Evolutionary conservation across 2,797 vertebrate genomes (phyloP).

Genomic region (Pangasius sanitwongsei): DNA sequence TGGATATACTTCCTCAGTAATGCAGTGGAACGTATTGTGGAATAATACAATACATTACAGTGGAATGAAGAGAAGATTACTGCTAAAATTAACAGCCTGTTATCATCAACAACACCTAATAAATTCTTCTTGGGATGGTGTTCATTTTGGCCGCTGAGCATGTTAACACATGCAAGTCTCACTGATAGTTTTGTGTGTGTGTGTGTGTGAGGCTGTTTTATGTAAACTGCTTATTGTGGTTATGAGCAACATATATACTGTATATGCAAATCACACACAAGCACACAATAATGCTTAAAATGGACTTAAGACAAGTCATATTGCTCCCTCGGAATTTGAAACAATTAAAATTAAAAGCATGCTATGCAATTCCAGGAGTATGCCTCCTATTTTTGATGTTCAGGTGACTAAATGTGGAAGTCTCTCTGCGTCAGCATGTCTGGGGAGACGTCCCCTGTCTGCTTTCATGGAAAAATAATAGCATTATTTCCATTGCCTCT

Average conservation of each 20-base stretch:
- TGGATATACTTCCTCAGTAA: background rate
- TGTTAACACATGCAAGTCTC: background rate
- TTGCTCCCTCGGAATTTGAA: background rate
- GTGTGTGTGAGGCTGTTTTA: background rate
- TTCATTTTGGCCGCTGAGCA: background rate
- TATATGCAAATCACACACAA: background rate
- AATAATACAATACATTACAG: background rate
- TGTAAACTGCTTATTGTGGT: background rate
- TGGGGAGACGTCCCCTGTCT: background rate
- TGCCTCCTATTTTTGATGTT: background rate
- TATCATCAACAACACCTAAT: background rate
- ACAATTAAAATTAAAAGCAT: background rate
- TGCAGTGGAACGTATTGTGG: background rate
- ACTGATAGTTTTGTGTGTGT: background rate
- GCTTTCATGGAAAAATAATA: background rate
- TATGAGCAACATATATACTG: background rate
- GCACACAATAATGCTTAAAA: no score
- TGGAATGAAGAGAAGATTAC: background rate
- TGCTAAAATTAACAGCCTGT: background rate
- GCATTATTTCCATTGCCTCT: slow-evolving; percentile 3
- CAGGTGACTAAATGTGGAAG: slow-evolving; percentile 10
- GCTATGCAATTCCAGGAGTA: background rate
- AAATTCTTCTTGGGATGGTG: background rate
- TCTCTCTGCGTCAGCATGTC: background rate
- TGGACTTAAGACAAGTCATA: background rate